These are phyloP conservation scores for Carcharodon carcharias DNA, from an alignment of 2,797 vertebrate species.

Conservation along the genomic window DNA sequence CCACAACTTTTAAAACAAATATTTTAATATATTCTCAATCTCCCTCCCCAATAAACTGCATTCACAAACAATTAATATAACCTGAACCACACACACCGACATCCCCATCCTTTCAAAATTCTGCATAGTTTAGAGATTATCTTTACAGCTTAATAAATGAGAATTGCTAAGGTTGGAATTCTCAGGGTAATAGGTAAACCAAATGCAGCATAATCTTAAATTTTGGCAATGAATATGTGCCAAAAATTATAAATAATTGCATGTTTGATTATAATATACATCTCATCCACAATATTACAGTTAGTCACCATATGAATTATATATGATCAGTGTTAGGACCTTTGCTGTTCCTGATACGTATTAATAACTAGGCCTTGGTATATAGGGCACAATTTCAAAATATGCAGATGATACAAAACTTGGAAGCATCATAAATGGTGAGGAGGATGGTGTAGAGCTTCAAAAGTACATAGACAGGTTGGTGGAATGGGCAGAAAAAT, in stretches of 20 bases:
- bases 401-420: background rate
- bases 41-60: background rate
- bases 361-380: background rate
- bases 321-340: too few species aligned
- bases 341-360: background rate
- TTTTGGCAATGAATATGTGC: background rate
- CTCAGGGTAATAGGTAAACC: too few species aligned
- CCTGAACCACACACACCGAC: constrained; percentile 14
- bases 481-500: background rate
- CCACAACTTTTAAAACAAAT: background rate
- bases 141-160: background rate
- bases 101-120: constrained; percentile 33
- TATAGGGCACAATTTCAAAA: background rate
- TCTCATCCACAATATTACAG: background rate
- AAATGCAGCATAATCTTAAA: background rate
- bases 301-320: background rate
- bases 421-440: background rate
- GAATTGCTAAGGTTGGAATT: background rate
- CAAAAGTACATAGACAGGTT: background rate
- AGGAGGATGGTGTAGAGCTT: background rate
- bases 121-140: constrained; percentile 2
- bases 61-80: constrained; percentile 8
- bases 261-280: background rate
- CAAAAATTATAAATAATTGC: background rate
- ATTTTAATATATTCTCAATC: background rate